These are phyloP conservation scores for Melitaea athalia DNA, from an alignment of 2,888 invertebrate genomes.

Conservation along the genomic window DNA sequence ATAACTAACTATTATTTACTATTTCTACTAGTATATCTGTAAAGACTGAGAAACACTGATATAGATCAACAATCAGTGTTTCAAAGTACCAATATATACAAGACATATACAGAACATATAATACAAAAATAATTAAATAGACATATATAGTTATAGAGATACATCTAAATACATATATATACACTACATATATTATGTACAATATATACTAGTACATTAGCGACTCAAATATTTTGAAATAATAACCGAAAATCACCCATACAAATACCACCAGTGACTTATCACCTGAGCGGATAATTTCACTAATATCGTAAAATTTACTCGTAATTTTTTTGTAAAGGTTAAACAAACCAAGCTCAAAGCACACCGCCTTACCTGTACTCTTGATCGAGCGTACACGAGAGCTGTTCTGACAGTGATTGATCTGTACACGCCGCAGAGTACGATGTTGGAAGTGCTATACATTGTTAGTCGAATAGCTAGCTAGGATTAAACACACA, in stretches of 20 bases:
- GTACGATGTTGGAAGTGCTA: background rate
- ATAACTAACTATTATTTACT: too few relatives aligned
- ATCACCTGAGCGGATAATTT: background rate
- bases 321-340: background rate
- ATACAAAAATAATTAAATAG: too few relatives aligned
- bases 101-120: too few relatives aligned
- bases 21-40: too few relatives aligned
- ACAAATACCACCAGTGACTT: background rate
- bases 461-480: background rate
- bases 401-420: conserved; percentile 41
- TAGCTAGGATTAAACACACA: too few relatives aligned
- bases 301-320: background rate
- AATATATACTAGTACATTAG: too few relatives aligned
- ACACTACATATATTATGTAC: too few relatives aligned
- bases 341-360: conserved; percentile 22
- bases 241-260: background rate
- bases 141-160: too few relatives aligned
- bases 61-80: too few relatives aligned
- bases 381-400: conserved; percentile 40
- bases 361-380: conserved; percentile 41
- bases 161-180: too few relatives aligned
- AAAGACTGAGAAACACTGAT: too few relatives aligned
- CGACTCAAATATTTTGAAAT: background rate
- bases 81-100: too few relatives aligned
- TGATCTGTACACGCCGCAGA: conserved; percentile 32